Evolutionary conservation across 2,113 vertebrate genomes (phyloP).

Genomic region (Calidris pugnax): DNA sequence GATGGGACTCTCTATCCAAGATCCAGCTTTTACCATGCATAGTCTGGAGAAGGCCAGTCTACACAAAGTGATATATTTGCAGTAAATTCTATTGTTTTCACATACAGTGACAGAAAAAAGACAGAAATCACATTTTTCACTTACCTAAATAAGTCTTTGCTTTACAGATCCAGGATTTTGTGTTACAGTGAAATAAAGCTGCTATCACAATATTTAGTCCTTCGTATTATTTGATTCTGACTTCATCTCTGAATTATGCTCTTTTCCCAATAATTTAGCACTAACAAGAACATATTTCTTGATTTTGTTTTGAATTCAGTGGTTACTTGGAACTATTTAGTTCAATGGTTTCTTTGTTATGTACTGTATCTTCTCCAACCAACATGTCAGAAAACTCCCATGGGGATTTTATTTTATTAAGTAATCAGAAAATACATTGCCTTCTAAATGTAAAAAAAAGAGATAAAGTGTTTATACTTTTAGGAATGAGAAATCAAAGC

Average conservation of each 20-base stretch:
- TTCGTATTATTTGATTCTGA: not conserved
- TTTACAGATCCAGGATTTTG: not conserved
- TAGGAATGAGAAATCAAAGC: not conserved
- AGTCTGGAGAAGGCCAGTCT: not conserved
- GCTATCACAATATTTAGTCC: not conserved
- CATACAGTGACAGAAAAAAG: not conserved
- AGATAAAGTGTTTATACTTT: not conserved
- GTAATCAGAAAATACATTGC: not conserved
- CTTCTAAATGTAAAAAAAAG: not conserved
- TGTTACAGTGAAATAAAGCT: not conserved
- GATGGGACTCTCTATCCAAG: not conserved
- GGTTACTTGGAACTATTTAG: not conserved
- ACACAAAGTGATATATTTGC: not conserved
- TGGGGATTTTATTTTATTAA: not conserved
- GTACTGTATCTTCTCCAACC: accelerated
- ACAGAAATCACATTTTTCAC: not conserved
- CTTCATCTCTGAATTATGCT: not conserved
- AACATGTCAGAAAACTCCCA: not conserved
- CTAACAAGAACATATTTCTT: not conserved
- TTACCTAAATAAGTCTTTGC: not conserved
- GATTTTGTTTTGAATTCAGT: not conserved
- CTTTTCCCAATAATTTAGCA: not conserved
- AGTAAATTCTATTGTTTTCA: not conserved
- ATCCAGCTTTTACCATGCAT: not conserved
- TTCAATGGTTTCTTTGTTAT: not conserved